Evolutionary conservation across 2,888 invertebrate genomes (phyloP).

Genomic region (Lycia hirtaria): DNA sequence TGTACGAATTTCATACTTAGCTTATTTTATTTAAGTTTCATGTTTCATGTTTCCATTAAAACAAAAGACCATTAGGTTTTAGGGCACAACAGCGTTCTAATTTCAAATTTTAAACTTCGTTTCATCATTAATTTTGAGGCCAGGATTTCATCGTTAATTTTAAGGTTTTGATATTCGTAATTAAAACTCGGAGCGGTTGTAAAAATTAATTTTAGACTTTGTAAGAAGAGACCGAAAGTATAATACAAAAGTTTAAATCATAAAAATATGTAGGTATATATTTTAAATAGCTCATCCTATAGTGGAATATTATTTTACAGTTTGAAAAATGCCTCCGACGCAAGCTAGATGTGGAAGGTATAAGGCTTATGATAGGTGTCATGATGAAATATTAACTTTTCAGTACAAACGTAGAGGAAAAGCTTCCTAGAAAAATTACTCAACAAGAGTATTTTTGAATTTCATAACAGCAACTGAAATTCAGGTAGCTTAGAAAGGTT

Average conservation of each 20-base stretch:
- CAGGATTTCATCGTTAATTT: conserved; percentile 25
- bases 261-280: conserved; percentile 15
- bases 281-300: conserved; percentile 34
- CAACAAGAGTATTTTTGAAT: not conserved
- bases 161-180: conserved; percentile 20
- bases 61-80: conserved; percentile 29
- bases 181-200: conserved; percentile 9
- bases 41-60: conserved; percentile 26
- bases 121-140: conserved; percentile 18
- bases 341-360: conserved; percentile 35
- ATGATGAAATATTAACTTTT: conserved; percentile 35
- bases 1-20: too few species aligned
- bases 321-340: conserved; percentile 38
- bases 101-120: conserved; percentile 25
- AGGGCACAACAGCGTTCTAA: conserved; percentile 13
- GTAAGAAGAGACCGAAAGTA: not conserved
- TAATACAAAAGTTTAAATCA: not conserved
- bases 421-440: conserved; percentile 6
- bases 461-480: not conserved
- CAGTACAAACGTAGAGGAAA: conserved; percentile 16
- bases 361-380: conserved; percentile 37
- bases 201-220: conserved; percentile 13
- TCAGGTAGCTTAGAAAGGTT: too few species aligned
- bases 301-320: conserved; percentile 37
- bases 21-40: conserved; percentile 1